Evolutionary conservation across 2,113 vertebrate genomes (phyloP), one percentile per base, ranked within the genome.

Genomic region (Myotis yumanensis): DNA sequence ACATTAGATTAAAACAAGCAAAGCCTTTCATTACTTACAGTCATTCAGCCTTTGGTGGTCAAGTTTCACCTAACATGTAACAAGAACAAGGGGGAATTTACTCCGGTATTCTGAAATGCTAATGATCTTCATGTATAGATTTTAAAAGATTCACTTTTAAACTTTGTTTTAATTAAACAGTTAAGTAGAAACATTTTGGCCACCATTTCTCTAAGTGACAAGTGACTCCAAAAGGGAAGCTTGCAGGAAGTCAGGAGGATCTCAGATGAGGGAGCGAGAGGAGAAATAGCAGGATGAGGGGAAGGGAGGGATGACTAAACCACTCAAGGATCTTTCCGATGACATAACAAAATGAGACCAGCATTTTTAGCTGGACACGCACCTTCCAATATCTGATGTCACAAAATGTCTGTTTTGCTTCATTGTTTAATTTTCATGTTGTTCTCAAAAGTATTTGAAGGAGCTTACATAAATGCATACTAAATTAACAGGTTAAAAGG

Each of bases 51-150:
- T 76, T 86, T 86, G 59, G 16, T 88, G 79, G 28, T 51, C 80
- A 90, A 62, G n/a, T 92, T 86, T 75, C 48, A 57, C 57, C 90
- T 83, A 87, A 90, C 37, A 83, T 83, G 43, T 83, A 20, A 59
- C 28, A 30, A 18, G 86, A 73, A 18, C 16, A 52, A 64, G 20
- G 28, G 11, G 32, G 11, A 46, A 57, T 72, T 90, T 57, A 66
- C 17, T 4, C 30, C 7, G 51, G 1, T 69, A 16, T 79, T 23
- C 76, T 90, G 18, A 30, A 64, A 69, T 43, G 9, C 28, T 86
- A 52, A 40, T 54, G 35, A 64, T 86, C 3, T 76, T 82, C 17
- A n/a, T 52, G 30, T 35, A 69, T n/a, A 88, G 43, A 64, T 81
- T 90, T 82, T 82, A 37, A 82, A 86, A 43, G 57, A 25, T n/a